Evolutionary conservation across 2,113 vertebrate species (phyloP).

Genomic region (Pseudopodoces humilis): DNA sequence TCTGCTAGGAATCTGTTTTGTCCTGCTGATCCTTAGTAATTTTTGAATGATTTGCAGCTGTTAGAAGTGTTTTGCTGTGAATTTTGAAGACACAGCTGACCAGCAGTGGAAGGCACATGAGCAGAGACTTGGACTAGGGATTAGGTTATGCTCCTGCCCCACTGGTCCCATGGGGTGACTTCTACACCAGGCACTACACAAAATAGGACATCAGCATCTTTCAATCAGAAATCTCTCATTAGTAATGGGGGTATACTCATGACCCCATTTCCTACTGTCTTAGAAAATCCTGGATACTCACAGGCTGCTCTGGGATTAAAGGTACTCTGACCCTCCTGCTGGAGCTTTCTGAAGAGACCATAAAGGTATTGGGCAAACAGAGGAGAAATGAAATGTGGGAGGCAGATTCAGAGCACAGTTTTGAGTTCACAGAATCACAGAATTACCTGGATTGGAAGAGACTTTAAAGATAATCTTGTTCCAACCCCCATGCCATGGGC

Average conservation of each 20-base stretch:
- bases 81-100: neutral
- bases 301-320: neutral
- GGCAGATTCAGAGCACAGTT: neutral
- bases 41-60: neutral
- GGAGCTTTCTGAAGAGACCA: neutral
- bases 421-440: neutral
- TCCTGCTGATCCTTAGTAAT: neutral
- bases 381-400: neutral
- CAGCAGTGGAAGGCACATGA: neutral
- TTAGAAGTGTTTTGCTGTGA: neutral
- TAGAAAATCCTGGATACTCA: neutral
- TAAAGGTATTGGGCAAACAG: neutral
- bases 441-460: neutral
- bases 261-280: neutral
- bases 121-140: neutral
- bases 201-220: neutral
- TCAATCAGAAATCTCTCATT: neutral
- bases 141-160: neutral
- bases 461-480: neutral
- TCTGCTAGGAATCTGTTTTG: neutral
- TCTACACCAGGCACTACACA: neutral
- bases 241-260: neutral
- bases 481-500: neutral
- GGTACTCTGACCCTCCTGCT: neutral
- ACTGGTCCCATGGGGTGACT: neutral